Evolutionary conservation across 1,140 invertebrate species (phyloP).

Genomic region (Drosophila arawakana): DNA sequence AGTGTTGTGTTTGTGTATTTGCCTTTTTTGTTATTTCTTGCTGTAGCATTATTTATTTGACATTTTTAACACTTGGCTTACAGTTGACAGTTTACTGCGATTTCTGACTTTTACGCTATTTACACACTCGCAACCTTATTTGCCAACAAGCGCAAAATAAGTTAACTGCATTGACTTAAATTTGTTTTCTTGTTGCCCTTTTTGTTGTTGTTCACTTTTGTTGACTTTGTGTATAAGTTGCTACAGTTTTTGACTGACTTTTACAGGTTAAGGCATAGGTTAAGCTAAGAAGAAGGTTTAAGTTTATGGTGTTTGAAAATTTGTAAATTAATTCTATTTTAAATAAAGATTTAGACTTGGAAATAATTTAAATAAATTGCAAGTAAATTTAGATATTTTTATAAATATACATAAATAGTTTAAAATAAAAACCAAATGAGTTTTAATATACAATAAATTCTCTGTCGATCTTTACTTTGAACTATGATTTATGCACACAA

Average conservation of each 20-base stretch:
- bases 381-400: too few relatives aligned
- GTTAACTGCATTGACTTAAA: slow-evolving; percentile 57
- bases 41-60: slow-evolving; percentile 71
- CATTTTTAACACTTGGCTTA: slow-evolving; percentile 71
- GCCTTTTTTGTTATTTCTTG: slow-evolving; percentile 38
- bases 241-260: neutral
- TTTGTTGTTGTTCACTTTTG: slow-evolving; percentile 12
- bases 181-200: slow-evolving; percentile 31
- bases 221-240: slow-evolving; percentile 59
- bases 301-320: neutral
- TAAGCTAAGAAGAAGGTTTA: neutral
- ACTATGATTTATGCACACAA: too few relatives aligned
- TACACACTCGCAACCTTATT: slow-evolving; percentile 25
- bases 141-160: slow-evolving; percentile 72
- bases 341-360: too few relatives aligned
- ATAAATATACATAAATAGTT: too few relatives aligned
- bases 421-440: too few relatives aligned
- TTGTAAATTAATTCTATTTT: too few relatives aligned
- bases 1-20: slow-evolving; percentile 58
- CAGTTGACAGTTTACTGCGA: slow-evolving; percentile 52
- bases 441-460: too few relatives aligned
- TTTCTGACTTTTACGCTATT: slow-evolving; percentile 44
- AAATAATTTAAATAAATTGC: too few relatives aligned
- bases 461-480: too few relatives aligned
- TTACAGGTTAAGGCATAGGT: too few relatives aligned